phyloP scores from a whole-genome alignment of 2,888 invertebrate genomes.

The Dynastes maya region DNA sequence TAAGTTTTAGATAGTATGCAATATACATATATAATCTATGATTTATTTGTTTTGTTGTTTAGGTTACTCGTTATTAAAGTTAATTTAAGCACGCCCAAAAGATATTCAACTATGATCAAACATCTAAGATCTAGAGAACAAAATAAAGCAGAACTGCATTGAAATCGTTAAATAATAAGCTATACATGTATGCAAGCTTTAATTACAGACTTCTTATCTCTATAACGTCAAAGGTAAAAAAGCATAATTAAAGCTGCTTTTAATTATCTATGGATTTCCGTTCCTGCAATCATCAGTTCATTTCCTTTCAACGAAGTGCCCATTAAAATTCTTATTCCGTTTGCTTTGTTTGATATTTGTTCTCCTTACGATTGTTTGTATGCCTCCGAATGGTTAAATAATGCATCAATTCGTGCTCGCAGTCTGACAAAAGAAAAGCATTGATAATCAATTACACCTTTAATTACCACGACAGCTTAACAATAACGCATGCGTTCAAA shows the following conservation, averaged over 20 bases:
- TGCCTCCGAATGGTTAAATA: slow-evolving; percentile 5
- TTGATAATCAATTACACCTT: slow-evolving; percentile 38
- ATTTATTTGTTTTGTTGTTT: no score
- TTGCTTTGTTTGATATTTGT: slow-evolving; percentile 20
- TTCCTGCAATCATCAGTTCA: slow-evolving; percentile 5
- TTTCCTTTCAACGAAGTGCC: not conserved
- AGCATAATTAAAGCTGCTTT: not conserved
- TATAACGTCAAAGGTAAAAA: not conserved
- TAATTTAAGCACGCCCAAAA: no score
- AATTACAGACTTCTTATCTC: no score
- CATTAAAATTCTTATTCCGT: slow-evolving; percentile 28
- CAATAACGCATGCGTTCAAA: slow-evolving; percentile 38
- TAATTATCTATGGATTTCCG: slow-evolving; percentile 14
- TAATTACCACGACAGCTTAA: slow-evolving; percentile 34
- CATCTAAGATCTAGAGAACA: not conserved
- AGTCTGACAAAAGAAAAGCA: slow-evolving; percentile 19
- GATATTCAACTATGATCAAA: no score
- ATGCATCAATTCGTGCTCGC: slow-evolving; percentile 17
- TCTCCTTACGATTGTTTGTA: slow-evolving; percentile 5
- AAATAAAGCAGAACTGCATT: not conserved
- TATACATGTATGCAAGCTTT: no score
- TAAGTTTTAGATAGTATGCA: no score
- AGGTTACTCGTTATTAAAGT: no score
- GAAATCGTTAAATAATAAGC: no score
- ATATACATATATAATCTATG: no score